Evolutionary conservation across 1,140 invertebrate genomes (phyloP), one percentile per base, ranked within the genome.

Genomic region (Harlomillsia oculata): DNA sequence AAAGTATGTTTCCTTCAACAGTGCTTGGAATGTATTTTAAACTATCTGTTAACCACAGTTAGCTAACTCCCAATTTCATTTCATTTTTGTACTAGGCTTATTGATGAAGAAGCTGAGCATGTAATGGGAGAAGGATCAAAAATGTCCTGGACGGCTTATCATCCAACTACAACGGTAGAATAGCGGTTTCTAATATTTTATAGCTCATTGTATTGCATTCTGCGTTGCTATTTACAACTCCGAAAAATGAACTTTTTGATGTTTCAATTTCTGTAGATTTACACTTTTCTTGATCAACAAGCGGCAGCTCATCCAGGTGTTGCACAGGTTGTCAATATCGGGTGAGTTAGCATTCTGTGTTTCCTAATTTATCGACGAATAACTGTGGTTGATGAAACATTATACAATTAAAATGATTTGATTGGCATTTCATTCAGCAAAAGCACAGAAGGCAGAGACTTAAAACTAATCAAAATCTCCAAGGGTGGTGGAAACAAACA

Each of bases 391-490:
- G n/a, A n/a, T n/a, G n/a, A n/a, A n/a, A n/a, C n/a, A n/a, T n/a
- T n/a, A n/a, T n/a, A n/a, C n/a, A n/a, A n/a, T n/a, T n/a, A n/a
- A n/a, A n/a, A n/a, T n/a, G n/a, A n/a, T n/a, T n/a, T n/a, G n/a
- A n/a, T n/a, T n/a, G n/a, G n/a, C n/a, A n/a, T n/a, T n/a, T n/a
- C 5, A 44, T 6, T 6, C 29, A 44, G 41, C 25, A 69, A 63
- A 20, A 75, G 77, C 1, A 76, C 77, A 62, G 75, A 84, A 59
- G 73, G 75, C 0, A 73, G 82, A 25, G 68, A 80, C 5, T 80
- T 86, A 45, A 69, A 76, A 40, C 80, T 79, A 2, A 72, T 82
- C 0, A 79, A 76, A 30, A 76, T 80, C 44, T 77, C 76, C 1
- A 59, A 29, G 6, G 21, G 50, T 29, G 39, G 36, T 46, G 25